Conservation (phyloP, 1,140 invertebrate genomes). For the Notospermus geniculatus region DNA sequence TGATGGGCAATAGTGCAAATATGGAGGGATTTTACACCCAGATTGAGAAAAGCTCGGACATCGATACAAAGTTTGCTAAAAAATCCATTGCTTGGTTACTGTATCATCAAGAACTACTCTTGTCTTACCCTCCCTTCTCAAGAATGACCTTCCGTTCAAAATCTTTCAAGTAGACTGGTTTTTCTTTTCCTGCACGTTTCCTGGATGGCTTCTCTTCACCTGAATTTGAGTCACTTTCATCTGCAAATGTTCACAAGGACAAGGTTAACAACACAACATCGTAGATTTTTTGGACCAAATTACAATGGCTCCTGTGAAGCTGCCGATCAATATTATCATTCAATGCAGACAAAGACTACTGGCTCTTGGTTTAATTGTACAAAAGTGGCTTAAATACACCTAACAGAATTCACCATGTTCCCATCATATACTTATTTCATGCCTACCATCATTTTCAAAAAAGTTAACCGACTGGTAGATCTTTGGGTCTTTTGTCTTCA, state of each 20-base stretch:
- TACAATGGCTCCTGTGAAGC: too few species aligned
- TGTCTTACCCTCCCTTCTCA: slow-evolving; percentile 66
- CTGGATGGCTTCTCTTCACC: slow-evolving; percentile 31
- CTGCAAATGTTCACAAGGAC: slow-evolving; percentile 7
- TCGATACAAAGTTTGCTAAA: not conserved
- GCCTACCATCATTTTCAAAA: slow-evolving; percentile 57
- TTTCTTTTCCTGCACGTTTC: slow-evolving; percentile 46
- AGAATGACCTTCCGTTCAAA: slow-evolving; percentile 77
- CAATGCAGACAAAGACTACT: too few species aligned
- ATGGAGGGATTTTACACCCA: not conserved
- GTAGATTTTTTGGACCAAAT: too few species aligned
- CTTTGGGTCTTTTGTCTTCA: slow-evolving; percentile 84
- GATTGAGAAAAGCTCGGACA: not conserved
- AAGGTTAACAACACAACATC: too few species aligned
- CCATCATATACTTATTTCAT: too few species aligned
- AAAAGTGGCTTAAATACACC: too few species aligned
- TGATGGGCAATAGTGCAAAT: too few species aligned
- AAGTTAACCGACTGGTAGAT: slow-evolving; percentile 76
- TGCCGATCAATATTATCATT: too few species aligned
- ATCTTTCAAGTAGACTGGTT: slow-evolving; percentile 72
- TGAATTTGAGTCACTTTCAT: slow-evolving; percentile 33
- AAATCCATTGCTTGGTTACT: not conserved
- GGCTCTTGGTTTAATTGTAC: not conserved
- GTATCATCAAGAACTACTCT: too few species aligned
- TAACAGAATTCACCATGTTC: too few species aligned